Percentiles rank a stretch among this genome's conserved stretches.
These are phyloP conservation scores for Chrysotoxum bicinctum DNA, from an alignment of 2,888 invertebrate genomes.

Conservation along the genomic window DNA sequence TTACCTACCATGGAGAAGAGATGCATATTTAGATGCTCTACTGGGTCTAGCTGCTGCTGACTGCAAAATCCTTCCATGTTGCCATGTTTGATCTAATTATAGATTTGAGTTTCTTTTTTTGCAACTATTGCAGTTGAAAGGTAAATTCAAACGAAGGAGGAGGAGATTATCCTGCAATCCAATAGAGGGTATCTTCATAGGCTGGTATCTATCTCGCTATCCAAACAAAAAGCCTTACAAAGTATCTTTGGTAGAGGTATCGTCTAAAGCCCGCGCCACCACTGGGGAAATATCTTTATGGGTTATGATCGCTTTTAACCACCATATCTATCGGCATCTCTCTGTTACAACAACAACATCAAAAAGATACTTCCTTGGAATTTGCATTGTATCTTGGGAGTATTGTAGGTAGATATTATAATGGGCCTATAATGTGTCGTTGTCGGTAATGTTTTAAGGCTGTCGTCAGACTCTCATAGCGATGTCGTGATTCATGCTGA, in stretches of 20 bases:
- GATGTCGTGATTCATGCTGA: slow-evolving; percentile 70
- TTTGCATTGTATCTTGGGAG: slow-evolving; percentile 15
- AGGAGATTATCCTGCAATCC: neutral
- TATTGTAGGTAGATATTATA: slow-evolving; percentile 15
- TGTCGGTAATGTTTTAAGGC: slow-evolving; percentile 16
- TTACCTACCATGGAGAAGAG: slow-evolving; percentile 27
- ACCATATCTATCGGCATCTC: slow-evolving; percentile 36
- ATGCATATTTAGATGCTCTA: slow-evolving; percentile 29
- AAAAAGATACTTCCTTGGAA: slow-evolving; percentile 31
- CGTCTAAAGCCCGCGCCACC: too few relatives aligned
- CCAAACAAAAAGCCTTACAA: slow-evolving; percentile 1
- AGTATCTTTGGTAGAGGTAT: neutral
- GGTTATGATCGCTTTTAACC: slow-evolving; percentile 58
- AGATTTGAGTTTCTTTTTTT: slow-evolving; percentile 56
- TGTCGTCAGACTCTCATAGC: slow-evolving; percentile 42
- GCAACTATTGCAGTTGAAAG: slow-evolving; percentile 22
- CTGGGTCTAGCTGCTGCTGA: neutral
- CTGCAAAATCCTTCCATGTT: slow-evolving; percentile 13
- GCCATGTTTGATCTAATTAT: slow-evolving; percentile 70
- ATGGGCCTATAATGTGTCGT: slow-evolving; percentile 44
- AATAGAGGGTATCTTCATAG: neutral
- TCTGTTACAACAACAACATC: neutral
- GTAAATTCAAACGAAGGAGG: slow-evolving; percentile 13
- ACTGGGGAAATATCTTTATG: slow-evolving; percentile 49
- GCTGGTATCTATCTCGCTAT: neutral